A percentile compares a stretch with the other conserved stretches of the same genome.
Evolutionary conservation across 2,797 vertebrate species (phyloP).

Genomic region (Lacerta agilis): DNA sequence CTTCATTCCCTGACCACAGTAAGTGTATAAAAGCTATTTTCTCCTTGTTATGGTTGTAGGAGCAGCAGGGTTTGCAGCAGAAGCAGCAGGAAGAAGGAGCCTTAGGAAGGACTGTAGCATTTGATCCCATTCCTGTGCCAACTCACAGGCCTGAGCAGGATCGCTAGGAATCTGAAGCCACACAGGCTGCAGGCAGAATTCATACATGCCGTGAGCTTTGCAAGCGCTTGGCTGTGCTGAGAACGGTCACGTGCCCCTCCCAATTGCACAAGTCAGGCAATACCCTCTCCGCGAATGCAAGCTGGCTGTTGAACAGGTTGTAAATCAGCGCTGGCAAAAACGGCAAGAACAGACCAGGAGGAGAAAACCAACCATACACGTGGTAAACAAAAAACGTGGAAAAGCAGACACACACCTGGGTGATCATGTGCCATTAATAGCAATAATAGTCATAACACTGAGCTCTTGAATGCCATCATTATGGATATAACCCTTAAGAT

Average conservation of each 20-base stretch:
- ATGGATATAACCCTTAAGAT: background rate
- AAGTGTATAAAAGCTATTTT: too few relatives aligned
- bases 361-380: background rate
- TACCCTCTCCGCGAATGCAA: background rate
- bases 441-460: background rate
- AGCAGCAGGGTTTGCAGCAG: background rate
- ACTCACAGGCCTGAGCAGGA: constrained; percentile 24
- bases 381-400: constrained; percentile 1
- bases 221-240: background rate
- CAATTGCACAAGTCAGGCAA: constrained; percentile 18
- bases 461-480: background rate
- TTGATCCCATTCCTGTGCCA: constrained; percentile 23
- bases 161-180: constrained; percentile 35
- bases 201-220: background rate
- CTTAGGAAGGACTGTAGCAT: background rate
- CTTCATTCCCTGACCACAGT: background rate
- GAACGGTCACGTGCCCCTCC: constrained; percentile 1
- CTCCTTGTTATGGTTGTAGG: background rate
- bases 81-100: background rate
- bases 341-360: background rate
- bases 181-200: constrained; percentile 39
- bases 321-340: background rate
- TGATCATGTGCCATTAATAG: background rate
- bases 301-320: background rate
- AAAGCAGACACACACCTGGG: constrained; percentile 18